Conservation (phyloP, 2,888 invertebrate species). For the Julus scandinavius region DNA sequence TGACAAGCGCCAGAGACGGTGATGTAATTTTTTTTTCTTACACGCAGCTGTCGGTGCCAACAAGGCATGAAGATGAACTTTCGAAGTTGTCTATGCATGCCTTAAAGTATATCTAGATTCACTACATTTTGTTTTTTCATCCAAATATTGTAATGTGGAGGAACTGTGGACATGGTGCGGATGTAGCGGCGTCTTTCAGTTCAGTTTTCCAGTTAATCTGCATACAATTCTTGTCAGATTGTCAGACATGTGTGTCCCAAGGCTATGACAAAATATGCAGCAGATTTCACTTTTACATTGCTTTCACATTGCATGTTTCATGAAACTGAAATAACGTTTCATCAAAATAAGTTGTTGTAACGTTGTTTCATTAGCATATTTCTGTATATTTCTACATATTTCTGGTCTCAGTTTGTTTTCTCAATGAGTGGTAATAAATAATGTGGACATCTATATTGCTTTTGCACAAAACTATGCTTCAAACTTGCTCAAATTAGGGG, state of each 20-base stretch:
- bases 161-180: neutral
- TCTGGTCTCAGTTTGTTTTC: too few species aligned
- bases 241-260: neutral
- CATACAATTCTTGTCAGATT: neutral
- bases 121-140: neutral
- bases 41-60: neutral
- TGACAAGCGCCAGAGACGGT: neutral
- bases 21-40: constrained; percentile 5
- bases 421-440: too few species aligned
- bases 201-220: neutral
- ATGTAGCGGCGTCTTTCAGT: neutral
- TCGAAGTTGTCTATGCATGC: neutral
- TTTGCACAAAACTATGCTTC: too few species aligned
- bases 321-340: too few species aligned
- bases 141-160: neutral
- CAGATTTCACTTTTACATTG: neutral
- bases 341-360: too few species aligned
- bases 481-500: too few species aligned
- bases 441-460: too few species aligned
- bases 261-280: neutral
- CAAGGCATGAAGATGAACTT: neutral
- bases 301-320: too few species aligned
- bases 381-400: too few species aligned
- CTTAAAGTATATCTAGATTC: neutral
- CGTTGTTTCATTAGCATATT: too few species aligned